Percentiles rank a stretch among this genome's conserved stretches.
phyloP scores from a whole-genome alignment of 2,888 invertebrate species.

The Odontocerum albicorne region DNA sequence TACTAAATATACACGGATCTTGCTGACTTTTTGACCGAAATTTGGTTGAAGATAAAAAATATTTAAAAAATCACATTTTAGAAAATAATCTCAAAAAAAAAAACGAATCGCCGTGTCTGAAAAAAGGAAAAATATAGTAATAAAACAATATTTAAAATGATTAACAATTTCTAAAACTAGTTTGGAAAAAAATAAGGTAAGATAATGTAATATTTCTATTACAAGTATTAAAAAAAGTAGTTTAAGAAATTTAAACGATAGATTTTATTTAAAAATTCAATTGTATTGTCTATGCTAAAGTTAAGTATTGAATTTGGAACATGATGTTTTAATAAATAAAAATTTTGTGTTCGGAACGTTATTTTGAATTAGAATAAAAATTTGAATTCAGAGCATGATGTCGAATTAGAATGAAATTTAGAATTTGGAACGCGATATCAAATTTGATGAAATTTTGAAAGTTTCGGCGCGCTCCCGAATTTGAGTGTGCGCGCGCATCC shows the following conservation, averaged over 20 bases:
- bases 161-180: not conserved
- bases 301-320: too few relatives aligned
- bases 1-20: not conserved
- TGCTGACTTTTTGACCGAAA: not conserved
- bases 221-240: not conserved
- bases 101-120: not conserved
- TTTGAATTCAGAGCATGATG: too few relatives aligned
- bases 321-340: too few relatives aligned
- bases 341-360: too few relatives aligned
- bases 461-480: conserved; percentile 4
- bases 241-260: not conserved
- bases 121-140: not conserved
- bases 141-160: not conserved
- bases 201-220: too few relatives aligned
- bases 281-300: too few relatives aligned
- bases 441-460: not conserved
- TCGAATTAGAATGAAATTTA: conserved; percentile 3
- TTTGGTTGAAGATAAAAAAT: too few relatives aligned
- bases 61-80: not conserved
- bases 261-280: too few relatives aligned
- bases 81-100: not conserved
- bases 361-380: too few relatives aligned
- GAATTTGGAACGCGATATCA: not conserved
- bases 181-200: not conserved
- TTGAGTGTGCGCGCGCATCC: conserved; percentile 15